Evolutionary conservation across 2,888 invertebrate genomes (phyloP).

Genomic region (Agonopterix arenella): DNA sequence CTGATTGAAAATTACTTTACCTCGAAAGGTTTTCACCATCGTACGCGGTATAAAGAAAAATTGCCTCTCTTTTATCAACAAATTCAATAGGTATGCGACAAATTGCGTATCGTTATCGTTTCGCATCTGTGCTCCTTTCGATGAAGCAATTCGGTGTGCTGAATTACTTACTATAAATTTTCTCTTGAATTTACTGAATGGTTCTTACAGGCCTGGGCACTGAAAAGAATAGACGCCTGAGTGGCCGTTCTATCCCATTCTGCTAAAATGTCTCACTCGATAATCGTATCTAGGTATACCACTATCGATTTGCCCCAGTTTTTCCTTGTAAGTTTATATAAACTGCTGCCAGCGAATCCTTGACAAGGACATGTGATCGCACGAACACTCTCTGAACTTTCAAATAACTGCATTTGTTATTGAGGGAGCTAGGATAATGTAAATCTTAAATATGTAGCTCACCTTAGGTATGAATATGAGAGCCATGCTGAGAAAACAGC

Average conservation of each 20-base stretch:
- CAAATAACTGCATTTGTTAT: no score
- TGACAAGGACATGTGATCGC: no score
- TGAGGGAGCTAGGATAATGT: no score
- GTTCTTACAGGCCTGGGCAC: background rate
- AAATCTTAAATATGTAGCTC: conserved; percentile 16
- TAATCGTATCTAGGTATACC: no score
- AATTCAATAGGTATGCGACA: conserved; percentile 4
- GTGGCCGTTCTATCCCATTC: no score
- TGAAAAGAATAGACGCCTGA: background rate
- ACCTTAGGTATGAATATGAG: conserved; percentile 99
- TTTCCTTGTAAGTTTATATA: no score
- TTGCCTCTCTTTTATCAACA: conserved; percentile 4
- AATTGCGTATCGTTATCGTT: conserved; percentile 8
- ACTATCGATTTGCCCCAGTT: no score
- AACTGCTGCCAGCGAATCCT: no score
- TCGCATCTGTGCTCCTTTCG: conserved; percentile 3
- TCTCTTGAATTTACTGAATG: conserved; percentile 2
- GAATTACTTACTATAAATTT: conserved; percentile 7
- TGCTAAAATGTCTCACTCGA: no score
- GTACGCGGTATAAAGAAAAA: background rate
- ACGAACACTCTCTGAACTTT: no score
- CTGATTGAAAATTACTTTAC: background rate
- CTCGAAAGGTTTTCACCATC: background rate
- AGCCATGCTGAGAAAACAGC: conserved; percentile 98
- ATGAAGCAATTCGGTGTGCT: conserved; percentile 8